These are phyloP conservation scores for Helicorthomorpha holstii DNA, from an alignment of 1,140 invertebrate genomes.

Conservation along the genomic window DNA sequence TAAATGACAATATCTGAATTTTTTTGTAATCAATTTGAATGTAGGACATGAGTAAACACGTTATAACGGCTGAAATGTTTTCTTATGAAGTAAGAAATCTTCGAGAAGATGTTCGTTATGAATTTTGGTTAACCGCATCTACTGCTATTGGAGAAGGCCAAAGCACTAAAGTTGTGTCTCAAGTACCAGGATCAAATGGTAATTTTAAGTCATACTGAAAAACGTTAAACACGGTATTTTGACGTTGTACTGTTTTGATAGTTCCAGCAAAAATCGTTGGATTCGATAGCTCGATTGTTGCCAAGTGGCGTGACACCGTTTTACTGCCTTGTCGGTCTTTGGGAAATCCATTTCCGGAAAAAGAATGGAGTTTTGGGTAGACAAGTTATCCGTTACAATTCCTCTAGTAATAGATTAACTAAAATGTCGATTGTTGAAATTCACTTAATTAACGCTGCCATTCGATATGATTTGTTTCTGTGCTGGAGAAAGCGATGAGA, in stretches of 20 bases:
- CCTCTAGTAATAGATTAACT: neutral
- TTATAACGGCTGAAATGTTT: neutral
- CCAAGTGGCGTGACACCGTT: conserved; percentile 77
- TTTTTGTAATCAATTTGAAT: neutral
- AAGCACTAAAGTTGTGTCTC: conserved; percentile 40
- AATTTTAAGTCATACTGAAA: neutral
- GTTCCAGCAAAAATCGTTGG: conserved; percentile 84
- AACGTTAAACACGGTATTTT: neutral
- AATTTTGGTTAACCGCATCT: conserved; percentile 88
- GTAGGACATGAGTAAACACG: conserved; percentile 4
- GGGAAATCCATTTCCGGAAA: conserved; percentile 68
- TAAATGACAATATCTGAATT: neutral
- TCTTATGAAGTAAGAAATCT: conserved; percentile 61
- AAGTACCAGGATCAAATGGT: neutral
- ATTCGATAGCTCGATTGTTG: conserved; percentile 74
- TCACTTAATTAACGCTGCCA: neutral
- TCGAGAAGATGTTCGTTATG: conserved; percentile 60
- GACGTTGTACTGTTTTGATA: conserved; percentile 18
- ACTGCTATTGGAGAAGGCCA: conserved; percentile 86
- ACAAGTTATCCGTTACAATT: neutral
- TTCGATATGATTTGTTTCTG: neutral
- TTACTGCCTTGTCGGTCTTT: conserved; percentile 79
- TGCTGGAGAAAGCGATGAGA: neutral
- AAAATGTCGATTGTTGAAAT: neutral
- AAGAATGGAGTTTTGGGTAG: conserved; percentile 42